Evolutionary conservation across 2,888 invertebrate genomes (phyloP).

Genomic region (Asteroscopus sphinx): DNA sequence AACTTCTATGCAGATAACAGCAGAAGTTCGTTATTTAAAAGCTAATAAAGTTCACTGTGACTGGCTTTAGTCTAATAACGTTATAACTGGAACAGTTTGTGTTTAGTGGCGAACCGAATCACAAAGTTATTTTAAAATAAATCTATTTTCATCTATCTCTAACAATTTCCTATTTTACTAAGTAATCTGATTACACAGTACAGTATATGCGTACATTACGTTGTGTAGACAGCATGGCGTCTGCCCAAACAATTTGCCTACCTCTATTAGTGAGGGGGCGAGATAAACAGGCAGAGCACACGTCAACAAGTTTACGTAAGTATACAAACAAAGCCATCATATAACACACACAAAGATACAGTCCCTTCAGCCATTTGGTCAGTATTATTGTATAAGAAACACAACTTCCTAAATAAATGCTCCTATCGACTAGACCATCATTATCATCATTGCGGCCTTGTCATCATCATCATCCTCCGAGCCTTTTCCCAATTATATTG

Average conservation of each 20-base stretch:
- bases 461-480: no score
- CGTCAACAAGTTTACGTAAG: slow-evolving; percentile 37
- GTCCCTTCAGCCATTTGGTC: slow-evolving; percentile 19
- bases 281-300: slow-evolving; percentile 16
- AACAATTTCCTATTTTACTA: background rate
- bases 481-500: no score
- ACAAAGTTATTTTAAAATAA: slow-evolving; percentile 25
- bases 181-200: background rate
- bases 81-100: slow-evolving; percentile 42
- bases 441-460: no score
- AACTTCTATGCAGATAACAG: slow-evolving; percentile 67
- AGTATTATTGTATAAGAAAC: slow-evolving; percentile 6
- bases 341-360: slow-evolving; percentile 2
- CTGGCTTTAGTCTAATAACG: slow-evolving; percentile 41
- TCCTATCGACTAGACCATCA: no score
- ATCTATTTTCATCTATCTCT: slow-evolving; percentile 7
- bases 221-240: background rate
- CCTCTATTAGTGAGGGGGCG: slow-evolving; percentile 22
- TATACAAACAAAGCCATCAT: background rate
- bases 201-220: slow-evolving; percentile 1
- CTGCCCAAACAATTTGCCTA: slow-evolving; percentile 31
- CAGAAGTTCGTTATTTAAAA: slow-evolving; percentile 60
- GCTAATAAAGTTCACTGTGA: slow-evolving; percentile 55
- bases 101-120: slow-evolving; percentile 23
- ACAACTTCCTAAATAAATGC: background rate